Evolutionary conservation across 2,797 vertebrate genomes (phyloP).

Genomic region (Potorous gilbertii): DNA sequence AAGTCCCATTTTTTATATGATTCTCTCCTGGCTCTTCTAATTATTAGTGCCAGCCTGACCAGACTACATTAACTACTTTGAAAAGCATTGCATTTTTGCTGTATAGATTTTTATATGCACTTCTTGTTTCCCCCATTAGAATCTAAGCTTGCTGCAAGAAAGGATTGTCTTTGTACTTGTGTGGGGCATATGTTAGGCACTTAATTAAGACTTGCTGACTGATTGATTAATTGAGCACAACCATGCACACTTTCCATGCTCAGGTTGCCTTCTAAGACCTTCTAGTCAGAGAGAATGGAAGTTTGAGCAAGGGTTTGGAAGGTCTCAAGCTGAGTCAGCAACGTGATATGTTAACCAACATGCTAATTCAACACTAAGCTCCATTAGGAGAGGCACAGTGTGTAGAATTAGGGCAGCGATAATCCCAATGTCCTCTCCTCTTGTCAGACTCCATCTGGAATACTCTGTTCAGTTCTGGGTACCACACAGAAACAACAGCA

Average conservation of each 20-base stretch:
- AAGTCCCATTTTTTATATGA: background rate
- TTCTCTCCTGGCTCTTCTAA: background rate
- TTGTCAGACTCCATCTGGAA: background rate
- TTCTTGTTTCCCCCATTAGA: background rate
- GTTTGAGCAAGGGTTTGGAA: background rate
- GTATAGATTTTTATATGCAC: background rate
- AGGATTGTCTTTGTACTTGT: background rate
- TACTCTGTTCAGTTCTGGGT: background rate
- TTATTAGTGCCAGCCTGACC: background rate
- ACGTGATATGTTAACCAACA: background rate
- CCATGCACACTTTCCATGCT: background rate
- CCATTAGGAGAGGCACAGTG: background rate
- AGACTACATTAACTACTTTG: background rate
- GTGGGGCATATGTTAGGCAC: background rate
- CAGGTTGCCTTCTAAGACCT: background rate
- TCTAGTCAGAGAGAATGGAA: background rate
- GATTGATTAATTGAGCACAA: background rate
- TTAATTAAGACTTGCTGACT: background rate
- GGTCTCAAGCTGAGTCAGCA: background rate
- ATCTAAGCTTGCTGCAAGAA: background rate
- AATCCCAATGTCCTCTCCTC: background rate
- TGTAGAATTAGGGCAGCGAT: background rate
- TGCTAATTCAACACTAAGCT: background rate
- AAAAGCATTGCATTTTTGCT: background rate
- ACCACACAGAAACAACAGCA: background rate